Percentiles rank a stretch among this genome's conserved stretches.
Conservation (phyloP, 2,797 vertebrate species). For the Telmatherina bonti region DNA sequence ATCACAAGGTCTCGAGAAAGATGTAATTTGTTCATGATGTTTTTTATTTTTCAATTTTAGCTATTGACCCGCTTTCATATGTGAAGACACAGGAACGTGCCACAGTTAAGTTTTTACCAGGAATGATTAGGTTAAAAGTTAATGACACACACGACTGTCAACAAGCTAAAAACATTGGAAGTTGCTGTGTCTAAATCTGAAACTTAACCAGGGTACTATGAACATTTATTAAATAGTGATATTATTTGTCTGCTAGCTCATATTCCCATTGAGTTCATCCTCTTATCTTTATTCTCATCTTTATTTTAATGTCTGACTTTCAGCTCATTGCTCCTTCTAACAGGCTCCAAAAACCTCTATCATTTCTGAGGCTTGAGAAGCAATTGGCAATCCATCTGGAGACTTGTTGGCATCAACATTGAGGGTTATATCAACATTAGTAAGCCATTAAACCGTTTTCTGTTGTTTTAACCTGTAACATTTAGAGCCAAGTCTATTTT, state of each 20-base stretch:
- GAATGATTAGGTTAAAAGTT: constrained; percentile 2
- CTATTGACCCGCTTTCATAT: background rate
- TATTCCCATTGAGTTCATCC: constrained; percentile 11
- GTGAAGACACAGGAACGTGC: background rate
- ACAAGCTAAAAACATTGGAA: background rate
- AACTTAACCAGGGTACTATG: background rate
- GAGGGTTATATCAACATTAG: constrained; percentile 43
- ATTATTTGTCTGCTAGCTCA: constrained; percentile 7
- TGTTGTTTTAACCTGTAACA: constrained; percentile 54
- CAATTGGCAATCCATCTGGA: background rate
- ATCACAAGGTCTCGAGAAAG: background rate
- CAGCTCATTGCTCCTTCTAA: background rate
- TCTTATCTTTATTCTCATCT: constrained; percentile 14
- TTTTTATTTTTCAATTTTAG: background rate
- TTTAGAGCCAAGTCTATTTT: constrained; percentile 45
- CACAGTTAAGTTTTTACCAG: background rate
- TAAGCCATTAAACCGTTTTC: constrained; percentile 53
- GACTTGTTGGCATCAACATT: constrained; percentile 19
- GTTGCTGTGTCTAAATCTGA: constrained; percentile 10
- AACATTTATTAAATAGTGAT: constrained; percentile 19
- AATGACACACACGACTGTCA: background rate
- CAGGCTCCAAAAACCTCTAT: constrained; percentile 5
- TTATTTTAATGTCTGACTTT: background rate
- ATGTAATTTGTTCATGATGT: background rate
- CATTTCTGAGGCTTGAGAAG: constrained; percentile 12